Evolutionary conservation across 2,888 invertebrate species (phyloP), one percentile per base, ranked within the genome.

Genomic region (Schizaphis graminum): DNA sequence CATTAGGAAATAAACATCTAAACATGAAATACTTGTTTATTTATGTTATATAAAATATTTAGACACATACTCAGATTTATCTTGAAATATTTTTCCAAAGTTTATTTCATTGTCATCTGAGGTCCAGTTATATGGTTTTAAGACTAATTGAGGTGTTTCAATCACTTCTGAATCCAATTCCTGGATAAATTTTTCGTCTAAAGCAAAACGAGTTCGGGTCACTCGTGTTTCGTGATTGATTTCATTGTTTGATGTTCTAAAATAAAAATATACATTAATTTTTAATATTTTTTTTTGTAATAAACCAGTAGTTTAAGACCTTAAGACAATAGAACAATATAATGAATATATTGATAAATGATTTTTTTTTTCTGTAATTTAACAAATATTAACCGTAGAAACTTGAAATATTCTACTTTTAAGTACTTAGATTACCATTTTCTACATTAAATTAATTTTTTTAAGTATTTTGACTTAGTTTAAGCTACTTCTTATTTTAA

Each of bases 141-240:
- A 87, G 28, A 91, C 91, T 86, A 94, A 86, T 67, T 87, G 67
- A 53, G 94, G 94, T 86, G 49, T 94, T 61, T 86, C 91, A 35
- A 94, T 94, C 5, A 91, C 90, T 94, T 94, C 94, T n/a, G 94
- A 91, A 67, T 94, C 94, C 47, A 94, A 91, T 67, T 94, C 94
- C 21, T 94, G 94, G 67, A 94, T 47, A 90, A 94, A 94, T 41
- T 91, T 94, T 67, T 94, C 94, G n/a, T 94, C 94, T 28, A 94
- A 35, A 2, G 94, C 91, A 67, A 91, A 94, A 91, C 77, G 77
- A 77, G 77, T 77, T 35, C 91, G 94, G 21, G 94, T 94, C 11
- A n/a, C 44, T 67, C n/a, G 86, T 35, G 49, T 85, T 61, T 91
- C 61, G 0, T 87, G 67, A 94, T 47, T 53, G n/a, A 56, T 35